Conservation (phyloP, 2,113 vertebrate species). For the Tretioscincus oriximinensis region DNA sequence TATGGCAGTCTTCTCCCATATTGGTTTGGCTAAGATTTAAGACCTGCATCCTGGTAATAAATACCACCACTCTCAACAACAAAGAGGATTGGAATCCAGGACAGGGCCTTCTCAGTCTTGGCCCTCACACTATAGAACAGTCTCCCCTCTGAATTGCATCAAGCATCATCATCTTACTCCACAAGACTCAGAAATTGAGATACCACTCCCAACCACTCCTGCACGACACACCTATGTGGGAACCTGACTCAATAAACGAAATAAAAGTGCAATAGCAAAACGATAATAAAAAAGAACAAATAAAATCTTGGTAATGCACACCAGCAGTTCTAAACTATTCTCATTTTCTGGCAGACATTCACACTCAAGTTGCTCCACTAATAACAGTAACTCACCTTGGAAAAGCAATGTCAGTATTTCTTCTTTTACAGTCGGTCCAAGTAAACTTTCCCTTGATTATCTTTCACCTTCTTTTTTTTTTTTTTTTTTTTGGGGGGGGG, state of each 20-base stretch:
- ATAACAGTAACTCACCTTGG: not conserved
- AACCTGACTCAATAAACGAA: not conserved
- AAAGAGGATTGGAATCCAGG: too few species aligned
- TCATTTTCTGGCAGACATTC: not conserved
- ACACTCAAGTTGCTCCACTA: not conserved
- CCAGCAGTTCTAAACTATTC: not conserved
- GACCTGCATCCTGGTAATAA: too few species aligned
- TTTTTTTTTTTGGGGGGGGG: too few species aligned
- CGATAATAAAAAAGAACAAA: not conserved
- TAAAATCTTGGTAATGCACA: too few species aligned
- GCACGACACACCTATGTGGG: not conserved
- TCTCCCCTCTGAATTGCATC: too few species aligned
- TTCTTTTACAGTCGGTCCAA: not conserved
- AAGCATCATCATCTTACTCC: too few species aligned
- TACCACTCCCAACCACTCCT: not conserved
- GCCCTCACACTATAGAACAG: too few species aligned
- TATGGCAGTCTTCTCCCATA: too few species aligned
- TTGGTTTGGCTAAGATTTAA: too few species aligned
- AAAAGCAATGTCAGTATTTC: not conserved
- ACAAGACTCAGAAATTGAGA: not conserved
- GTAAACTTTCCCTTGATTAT: not conserved
- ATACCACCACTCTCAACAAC: too few species aligned
- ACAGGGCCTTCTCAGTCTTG: too few species aligned
- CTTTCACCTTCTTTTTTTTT: not conserved
- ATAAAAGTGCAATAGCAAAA: not conserved